Evolutionary conservation across 1,140 invertebrate genomes (phyloP), one percentile per base, ranked within the genome.

Genomic region (Holcopasites calliopsidis): DNA sequence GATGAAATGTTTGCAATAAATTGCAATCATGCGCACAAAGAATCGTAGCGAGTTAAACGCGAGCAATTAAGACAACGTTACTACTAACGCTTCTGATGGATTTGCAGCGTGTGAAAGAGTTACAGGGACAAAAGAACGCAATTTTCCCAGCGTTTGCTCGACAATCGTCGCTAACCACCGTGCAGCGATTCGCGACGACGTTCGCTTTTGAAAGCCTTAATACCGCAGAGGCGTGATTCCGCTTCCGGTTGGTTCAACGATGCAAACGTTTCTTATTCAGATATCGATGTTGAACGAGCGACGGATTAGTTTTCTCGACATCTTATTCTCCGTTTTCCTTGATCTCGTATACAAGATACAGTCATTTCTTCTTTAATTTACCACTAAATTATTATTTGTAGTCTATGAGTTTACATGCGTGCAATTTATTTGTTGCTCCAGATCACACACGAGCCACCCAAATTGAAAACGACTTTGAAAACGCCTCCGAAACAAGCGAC

Each of bases 401-500:
- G n/a, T n/a, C n/a, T n/a, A n/a, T n/a, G n/a, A n/a, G 6, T n/a
- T 33, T 10, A 21, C 8, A 18, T 5, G 1, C 2, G 8, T 3
- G 1, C 13, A 3, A 18, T 23, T 47, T 11, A 3, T 52, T 21
- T 35, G 2, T 18, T 60, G 16, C 44, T 75, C 18, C 68, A 83
- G 82, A 52, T 76, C 31, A 85, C 90, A 26, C 88, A 92, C 42
- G 92, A 92, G 80, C 93, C 84, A 83, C 88, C 91, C 85, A 90
- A 90, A 89, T 85, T 91, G 82, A 90, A 88, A 86, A 90, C 90
- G 64, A 91, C 88, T 0, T 68, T 92, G 35, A 92, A 91, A 87
- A 94, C 93, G 49, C 94, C 95, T 44, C 95, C 95, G 60, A 96
- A 96, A 87, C 95, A 96, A 72, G 95, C 95, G 1, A 94, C 94